A percentile compares a stretch with the other conserved stretches of the same genome.
Evolutionary conservation across 92 coral and sea anemone genomes (phyloP).

Genomic region (Micromussa lordhowensis): DNA sequence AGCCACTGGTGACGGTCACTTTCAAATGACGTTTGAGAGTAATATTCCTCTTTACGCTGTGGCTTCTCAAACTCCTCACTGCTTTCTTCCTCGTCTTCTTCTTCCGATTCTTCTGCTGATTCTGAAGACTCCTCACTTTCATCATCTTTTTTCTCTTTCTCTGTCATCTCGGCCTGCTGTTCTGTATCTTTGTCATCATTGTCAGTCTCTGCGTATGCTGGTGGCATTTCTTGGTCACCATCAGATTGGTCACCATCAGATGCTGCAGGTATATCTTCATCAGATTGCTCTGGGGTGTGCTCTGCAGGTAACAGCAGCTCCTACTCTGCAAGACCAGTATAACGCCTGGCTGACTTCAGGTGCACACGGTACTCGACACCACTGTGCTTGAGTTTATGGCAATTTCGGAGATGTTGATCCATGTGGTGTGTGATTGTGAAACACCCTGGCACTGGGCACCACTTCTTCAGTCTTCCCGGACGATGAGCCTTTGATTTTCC

Average conservation of each 20-base stretch:
- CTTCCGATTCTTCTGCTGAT: not conserved
- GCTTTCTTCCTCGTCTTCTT: slow-evolving; percentile 1
- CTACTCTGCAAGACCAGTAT: not conserved
- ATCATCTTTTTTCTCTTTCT: not conserved
- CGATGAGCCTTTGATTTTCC: not conserved
- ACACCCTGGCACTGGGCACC: slow-evolving; percentile 3
- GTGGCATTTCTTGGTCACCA: no score
- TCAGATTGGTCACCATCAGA: no score
- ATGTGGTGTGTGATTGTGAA: not conserved
- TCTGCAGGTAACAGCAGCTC: not conserved
- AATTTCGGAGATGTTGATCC: not conserved
- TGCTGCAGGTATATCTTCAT: not conserved
- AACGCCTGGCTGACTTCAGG: not conserved
- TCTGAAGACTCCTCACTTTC: not conserved
- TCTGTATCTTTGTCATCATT: not conserved
- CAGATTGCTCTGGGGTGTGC: not conserved
- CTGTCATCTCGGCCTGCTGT: not conserved
- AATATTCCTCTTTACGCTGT: not conserved
- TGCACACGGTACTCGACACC: not conserved
- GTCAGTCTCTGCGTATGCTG: not conserved
- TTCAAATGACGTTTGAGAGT: not conserved
- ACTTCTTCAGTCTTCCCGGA: not conserved
- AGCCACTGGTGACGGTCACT: not conserved
- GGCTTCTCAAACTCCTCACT: no score
- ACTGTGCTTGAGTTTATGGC: not conserved